phyloP scores from a whole-genome alignment of 2,113 vertebrate species.

The Gymnarchus niloticus region DNA sequence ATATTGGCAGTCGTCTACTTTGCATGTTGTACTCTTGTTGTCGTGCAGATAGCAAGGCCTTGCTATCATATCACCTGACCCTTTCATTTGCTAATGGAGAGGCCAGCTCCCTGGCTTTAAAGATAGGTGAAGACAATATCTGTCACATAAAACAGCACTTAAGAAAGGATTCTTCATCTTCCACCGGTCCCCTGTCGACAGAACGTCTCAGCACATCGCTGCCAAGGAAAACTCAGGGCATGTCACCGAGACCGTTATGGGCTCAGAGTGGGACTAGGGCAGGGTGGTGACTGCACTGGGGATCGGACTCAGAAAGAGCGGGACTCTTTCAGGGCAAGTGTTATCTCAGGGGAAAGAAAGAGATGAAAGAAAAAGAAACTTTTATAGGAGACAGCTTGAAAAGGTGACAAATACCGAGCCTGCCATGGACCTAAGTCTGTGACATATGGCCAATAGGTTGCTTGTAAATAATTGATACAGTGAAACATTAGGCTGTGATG shows the following conservation, averaged over 20 bases:
- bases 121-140: conserved; percentile 31
- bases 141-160: conserved; percentile 30
- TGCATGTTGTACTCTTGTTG: neutral
- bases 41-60: neutral
- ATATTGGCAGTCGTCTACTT: neutral
- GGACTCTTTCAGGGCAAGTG: conserved; percentile 45
- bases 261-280: conserved; percentile 29
- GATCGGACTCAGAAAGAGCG: conserved; percentile 40
- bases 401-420: conserved; percentile 64
- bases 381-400: conserved; percentile 61
- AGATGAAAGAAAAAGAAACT: conserved; percentile 35
- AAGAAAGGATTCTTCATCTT: conserved; percentile 36
- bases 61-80: conserved; percentile 26
- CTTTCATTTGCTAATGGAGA: conserved; percentile 31
- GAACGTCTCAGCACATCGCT: conserved; percentile 35
- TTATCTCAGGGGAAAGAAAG: conserved; percentile 18
- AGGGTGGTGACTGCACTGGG: neutral
- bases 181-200: conserved; percentile 22
- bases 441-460: conserved; percentile 73
- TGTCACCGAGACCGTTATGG: conserved; percentile 48
- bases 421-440: conserved; percentile 60
- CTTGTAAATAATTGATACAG: conserved; percentile 76
- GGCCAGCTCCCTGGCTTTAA: neutral
- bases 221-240: conserved; percentile 42
- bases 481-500: conserved; percentile 19